Conservation (phyloP, 2,888 invertebrate genomes). For the Pogonocherus hispidulus region DNA sequence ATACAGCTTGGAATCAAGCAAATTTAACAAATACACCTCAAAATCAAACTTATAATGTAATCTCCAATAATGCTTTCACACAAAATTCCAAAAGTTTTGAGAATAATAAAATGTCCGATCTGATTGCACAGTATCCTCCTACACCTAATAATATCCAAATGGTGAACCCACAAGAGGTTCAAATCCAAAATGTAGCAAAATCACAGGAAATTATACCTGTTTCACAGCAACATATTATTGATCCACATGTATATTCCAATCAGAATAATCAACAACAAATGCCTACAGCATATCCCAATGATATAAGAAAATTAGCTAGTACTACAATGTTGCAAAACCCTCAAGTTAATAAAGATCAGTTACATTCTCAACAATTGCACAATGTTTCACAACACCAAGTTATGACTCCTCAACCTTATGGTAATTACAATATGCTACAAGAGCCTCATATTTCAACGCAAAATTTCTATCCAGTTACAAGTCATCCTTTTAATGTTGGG, state of each 20-base stretch:
- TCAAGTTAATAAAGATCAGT: not conserved
- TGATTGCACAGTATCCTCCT: not conserved
- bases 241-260: not conserved
- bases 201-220: not conserved
- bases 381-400: slow-evolving; percentile 7
- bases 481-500: not conserved
- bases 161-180: not conserved
- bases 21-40: not conserved
- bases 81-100: not conserved
- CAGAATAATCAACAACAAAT: not conserved
- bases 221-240: not conserved
- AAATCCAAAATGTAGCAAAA: not conserved
- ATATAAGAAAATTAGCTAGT: not conserved
- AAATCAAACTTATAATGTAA: not conserved
- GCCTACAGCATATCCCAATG: not conserved
- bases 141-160: not conserved
- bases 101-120: not conserved
- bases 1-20: not conserved
- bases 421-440: not conserved
- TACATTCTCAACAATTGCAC: not conserved
- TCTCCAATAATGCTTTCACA: not conserved
- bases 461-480: not conserved
- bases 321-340: not conserved
- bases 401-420: not conserved
- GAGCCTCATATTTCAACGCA: not conserved